Percentiles rank a stretch among this genome's conserved stretches.
These are phyloP conservation scores for Epinephelus awoara DNA, from an alignment of 2,797 vertebrate genomes.

Conservation along the genomic window DNA sequence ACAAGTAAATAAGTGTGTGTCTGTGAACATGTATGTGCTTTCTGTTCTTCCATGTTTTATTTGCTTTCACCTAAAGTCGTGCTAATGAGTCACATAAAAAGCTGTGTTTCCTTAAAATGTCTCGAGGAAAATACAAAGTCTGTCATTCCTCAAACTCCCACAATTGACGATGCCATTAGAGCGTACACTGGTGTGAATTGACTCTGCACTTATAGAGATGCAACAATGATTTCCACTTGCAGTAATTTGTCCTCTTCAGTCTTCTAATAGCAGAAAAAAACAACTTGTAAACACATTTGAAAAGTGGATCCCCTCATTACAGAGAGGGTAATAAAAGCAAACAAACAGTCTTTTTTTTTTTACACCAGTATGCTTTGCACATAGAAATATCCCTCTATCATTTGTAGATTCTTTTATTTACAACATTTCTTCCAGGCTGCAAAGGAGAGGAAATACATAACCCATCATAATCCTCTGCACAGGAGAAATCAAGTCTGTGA, in stretches of 20 bases:
- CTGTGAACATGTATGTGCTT: too few relatives aligned
- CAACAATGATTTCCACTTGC: constrained; percentile 23
- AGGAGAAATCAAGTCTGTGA: background rate
- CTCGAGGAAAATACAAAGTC: constrained; percentile 15
- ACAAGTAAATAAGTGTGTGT: too few relatives aligned
- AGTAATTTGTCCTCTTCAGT: constrained; percentile 29
- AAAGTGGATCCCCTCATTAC: constrained; percentile 17
- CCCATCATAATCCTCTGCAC: background rate
- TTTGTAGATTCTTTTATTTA: background rate
- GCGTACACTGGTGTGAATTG: constrained; percentile 27
- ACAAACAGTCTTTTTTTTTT: background rate
- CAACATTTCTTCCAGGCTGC: background rate
- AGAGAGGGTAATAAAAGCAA: constrained; percentile 1
- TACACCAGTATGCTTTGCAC: too few relatives aligned
- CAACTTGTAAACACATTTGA: constrained; percentile 7
- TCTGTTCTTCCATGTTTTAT: background rate
- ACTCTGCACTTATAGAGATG: constrained; percentile 17
- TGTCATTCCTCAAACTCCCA: constrained; percentile 10
- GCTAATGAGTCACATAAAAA: constrained; percentile 33
- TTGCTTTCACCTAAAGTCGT: background rate
- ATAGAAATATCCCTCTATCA: background rate
- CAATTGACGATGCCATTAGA: constrained; percentile 12
- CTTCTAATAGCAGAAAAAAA: constrained; percentile 1
- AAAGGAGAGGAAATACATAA: background rate
- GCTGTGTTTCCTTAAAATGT: constrained; percentile 3